These are phyloP conservation scores for Gymnorhina tibicen DNA, from an alignment of 2,113 vertebrate species.

Conservation along the genomic window DNA sequence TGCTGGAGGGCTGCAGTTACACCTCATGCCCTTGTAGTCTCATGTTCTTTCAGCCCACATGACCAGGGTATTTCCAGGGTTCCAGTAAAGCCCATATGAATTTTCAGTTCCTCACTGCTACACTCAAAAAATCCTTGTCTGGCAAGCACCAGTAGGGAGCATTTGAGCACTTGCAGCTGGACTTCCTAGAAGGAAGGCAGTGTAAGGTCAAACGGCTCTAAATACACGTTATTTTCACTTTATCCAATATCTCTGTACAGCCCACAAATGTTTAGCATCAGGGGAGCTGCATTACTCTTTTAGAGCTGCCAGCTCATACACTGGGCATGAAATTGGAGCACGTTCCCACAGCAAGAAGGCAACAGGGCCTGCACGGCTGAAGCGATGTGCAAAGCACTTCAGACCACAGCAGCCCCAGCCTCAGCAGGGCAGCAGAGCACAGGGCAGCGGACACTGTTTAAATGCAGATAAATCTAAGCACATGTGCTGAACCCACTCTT, in stretches of 20 bases:
- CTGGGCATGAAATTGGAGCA: neutral
- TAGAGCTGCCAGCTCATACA: neutral
- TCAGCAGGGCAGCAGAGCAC: neutral
- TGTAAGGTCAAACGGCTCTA: neutral
- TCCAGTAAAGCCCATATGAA: neutral
- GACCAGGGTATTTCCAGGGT: neutral
- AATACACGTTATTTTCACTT: neutral
- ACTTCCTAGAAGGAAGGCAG: neutral
- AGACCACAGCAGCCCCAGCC: neutral
- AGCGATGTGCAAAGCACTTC: accelerated
- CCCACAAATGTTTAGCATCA: neutral
- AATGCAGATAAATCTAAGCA: neutral
- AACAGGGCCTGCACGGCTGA: neutral
- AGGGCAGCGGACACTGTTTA: neutral
- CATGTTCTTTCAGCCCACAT: neutral
- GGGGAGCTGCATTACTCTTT: neutral
- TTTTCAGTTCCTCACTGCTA: neutral
- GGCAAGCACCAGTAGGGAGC: neutral
- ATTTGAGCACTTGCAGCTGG: neutral
- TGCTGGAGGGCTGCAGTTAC: neutral
- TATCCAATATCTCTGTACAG: neutral
- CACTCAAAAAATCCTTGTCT: neutral
- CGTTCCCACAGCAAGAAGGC: neutral
- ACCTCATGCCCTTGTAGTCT: neutral
- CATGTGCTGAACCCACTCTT: neutral